Evolutionary conservation across 2,797 vertebrate genomes (phyloP).

Genomic region (Spea hammondii): DNA sequence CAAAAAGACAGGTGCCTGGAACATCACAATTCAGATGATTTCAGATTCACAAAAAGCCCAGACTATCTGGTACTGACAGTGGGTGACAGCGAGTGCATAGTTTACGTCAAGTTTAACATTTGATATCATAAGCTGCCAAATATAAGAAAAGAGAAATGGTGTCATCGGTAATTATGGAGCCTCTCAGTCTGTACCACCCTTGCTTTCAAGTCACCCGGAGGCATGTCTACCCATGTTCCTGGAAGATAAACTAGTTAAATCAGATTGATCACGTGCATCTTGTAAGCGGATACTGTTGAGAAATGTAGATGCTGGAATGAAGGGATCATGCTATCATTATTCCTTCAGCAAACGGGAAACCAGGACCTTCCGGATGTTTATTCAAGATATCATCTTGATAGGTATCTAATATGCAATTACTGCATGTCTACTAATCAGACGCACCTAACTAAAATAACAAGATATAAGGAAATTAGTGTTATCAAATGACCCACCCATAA

Average conservation of each 20-base stretch:
- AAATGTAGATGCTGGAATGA: neutral
- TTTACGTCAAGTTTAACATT: neutral
- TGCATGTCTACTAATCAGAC: neutral
- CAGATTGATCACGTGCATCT: constrained; percentile 6
- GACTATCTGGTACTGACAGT: neutral
- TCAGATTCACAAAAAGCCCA: neutral
- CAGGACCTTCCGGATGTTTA: neutral
- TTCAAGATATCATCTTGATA: neutral
- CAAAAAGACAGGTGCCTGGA: no score
- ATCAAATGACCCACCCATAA: no score
- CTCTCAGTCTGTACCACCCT: constrained; percentile 18
- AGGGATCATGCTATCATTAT: neutral
- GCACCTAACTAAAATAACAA: neutral
- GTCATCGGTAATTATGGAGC: constrained; percentile 29
- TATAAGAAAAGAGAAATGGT: constrained; percentile 4
- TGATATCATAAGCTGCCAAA: constrained; percentile 34
- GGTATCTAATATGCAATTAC: neutral
- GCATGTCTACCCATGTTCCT: neutral
- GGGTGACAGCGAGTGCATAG: neutral
- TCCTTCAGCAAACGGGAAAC: neutral
- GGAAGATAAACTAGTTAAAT: constrained; percentile 18
- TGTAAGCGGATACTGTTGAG: constrained; percentile 25
- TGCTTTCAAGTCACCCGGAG: constrained; percentile 15
- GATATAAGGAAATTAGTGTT: no score
- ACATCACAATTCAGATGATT: no score